phyloP scores from a whole-genome alignment of 1,140 invertebrate species.

The Chionoecetes opilio region DNA sequence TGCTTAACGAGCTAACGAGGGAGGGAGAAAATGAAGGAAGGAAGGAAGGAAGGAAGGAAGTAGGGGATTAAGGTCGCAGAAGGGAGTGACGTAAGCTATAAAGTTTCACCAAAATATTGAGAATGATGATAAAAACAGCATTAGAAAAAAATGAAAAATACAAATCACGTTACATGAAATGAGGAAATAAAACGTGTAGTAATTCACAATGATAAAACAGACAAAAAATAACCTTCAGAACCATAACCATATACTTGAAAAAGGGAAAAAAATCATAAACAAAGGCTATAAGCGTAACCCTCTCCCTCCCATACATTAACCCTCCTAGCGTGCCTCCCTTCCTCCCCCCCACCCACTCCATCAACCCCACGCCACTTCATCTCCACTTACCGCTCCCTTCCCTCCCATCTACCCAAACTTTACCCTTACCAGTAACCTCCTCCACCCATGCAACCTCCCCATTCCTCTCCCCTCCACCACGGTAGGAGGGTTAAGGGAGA shows the following conservation, averaged over 20 bases:
- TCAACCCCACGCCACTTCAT: no score
- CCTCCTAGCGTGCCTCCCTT: background rate
- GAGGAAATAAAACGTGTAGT: background rate
- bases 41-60: background rate
- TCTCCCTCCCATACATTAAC: background rate
- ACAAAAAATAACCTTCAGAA: background rate
- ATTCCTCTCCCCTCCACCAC: no score
- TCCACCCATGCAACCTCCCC: background rate
- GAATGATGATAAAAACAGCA: background rate
- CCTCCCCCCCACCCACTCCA: background rate
- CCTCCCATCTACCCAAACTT: background rate
- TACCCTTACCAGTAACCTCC: no score
- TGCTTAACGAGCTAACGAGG: slow-evolving; percentile 1
- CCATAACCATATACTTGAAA: background rate
- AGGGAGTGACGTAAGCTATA: background rate
- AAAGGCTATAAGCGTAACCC: slow-evolving; percentile 3
- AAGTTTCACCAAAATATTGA: background rate
- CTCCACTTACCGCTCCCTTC: no score
- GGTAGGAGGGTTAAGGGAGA: background rate
- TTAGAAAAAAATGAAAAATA: background rate
- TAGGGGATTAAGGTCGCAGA: background rate
- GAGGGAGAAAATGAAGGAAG: background rate
- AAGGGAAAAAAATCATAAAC: background rate
- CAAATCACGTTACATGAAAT: background rate
- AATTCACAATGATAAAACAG: background rate